These are phyloP conservation scores for Cylloceria caligata DNA, from an alignment of 2,888 invertebrate species.

Conservation along the genomic window DNA sequence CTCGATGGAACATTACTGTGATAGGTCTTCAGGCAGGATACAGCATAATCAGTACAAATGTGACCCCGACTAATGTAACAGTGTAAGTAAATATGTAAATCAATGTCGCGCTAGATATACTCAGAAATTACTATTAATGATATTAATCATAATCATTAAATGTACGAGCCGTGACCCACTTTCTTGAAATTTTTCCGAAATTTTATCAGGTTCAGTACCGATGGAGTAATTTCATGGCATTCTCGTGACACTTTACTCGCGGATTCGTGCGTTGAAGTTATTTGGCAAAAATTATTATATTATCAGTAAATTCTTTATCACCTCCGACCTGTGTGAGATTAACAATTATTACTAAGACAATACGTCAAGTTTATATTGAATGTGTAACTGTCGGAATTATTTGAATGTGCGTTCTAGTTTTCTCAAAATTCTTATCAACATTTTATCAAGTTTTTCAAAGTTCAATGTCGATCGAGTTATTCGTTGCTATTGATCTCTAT, in stretches of 20 bases:
- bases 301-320: conserved; percentile 10
- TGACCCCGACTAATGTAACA: conserved; percentile 85
- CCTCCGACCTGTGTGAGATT: not conserved
- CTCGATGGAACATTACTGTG: conserved; percentile 85
- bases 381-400: conserved; percentile 6
- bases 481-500: not conserved
- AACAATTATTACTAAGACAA: not conserved
- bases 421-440: conserved; percentile 4
- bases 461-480: conserved; percentile 48
- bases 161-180: conserved; percentile 11
- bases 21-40: conserved; percentile 89
- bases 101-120: not conserved
- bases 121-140: not conserved
- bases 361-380: not conserved
- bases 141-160: not conserved
- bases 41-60: conserved; percentile 88
- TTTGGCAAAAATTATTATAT: not conserved
- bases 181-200: not conserved
- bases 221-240: not conserved
- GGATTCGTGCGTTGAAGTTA: not conserved
- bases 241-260: not conserved
- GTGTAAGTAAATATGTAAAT: conserved; percentile 82
- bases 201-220: conserved; percentile 25
- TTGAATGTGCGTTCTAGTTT: not conserved
- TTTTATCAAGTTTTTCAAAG: conserved; percentile 43